A percentile compares a stretch with the other conserved stretches of the same genome.
phyloP scores from a whole-genome alignment of 92 coral and sea anemone genomes.

The Phenganax marumi region DNA sequence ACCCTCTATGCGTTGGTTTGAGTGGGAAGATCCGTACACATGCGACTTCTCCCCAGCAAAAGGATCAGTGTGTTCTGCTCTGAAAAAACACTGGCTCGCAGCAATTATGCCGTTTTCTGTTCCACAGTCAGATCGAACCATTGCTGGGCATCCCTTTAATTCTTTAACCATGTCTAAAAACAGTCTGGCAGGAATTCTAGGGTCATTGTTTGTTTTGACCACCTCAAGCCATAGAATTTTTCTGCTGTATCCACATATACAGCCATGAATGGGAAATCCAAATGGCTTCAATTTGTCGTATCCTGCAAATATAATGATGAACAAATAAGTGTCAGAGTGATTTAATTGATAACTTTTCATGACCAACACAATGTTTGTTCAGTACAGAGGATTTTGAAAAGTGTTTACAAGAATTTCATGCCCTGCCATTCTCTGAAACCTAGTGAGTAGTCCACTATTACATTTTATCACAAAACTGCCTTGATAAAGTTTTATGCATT shows the following conservation, averaged over 20 bases:
- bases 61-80: conserved; percentile 7
- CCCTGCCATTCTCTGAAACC: too few relatives aligned
- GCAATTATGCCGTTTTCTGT: conserved; percentile 44
- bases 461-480: too few relatives aligned
- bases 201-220: conserved; percentile 38
- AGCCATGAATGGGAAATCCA: conserved; percentile 41
- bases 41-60: conserved; percentile 44
- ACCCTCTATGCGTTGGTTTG: conserved; percentile 34
- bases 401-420: too few relatives aligned
- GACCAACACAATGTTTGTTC: background rate
- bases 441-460: too few relatives aligned
- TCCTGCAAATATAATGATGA: too few relatives aligned
- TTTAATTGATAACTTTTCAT: too few relatives aligned
- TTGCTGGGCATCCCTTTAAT: conserved; percentile 32
- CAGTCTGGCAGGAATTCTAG: conserved; percentile 28
- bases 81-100: conserved; percentile 27
- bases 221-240: too few relatives aligned
- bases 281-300: conserved; percentile 43
- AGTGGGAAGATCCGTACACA: too few relatives aligned
- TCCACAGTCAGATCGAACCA: conserved; percentile 45
- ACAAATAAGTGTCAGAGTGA: too few relatives aligned
- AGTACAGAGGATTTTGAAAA: too few relatives aligned
- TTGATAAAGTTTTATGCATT: too few relatives aligned
- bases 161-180: conserved; percentile 24
- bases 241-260: conserved; percentile 46